Base-by-base conservation (phyloP, 2,113 vertebrate species). In the Spermophilus dauricus region DNA sequence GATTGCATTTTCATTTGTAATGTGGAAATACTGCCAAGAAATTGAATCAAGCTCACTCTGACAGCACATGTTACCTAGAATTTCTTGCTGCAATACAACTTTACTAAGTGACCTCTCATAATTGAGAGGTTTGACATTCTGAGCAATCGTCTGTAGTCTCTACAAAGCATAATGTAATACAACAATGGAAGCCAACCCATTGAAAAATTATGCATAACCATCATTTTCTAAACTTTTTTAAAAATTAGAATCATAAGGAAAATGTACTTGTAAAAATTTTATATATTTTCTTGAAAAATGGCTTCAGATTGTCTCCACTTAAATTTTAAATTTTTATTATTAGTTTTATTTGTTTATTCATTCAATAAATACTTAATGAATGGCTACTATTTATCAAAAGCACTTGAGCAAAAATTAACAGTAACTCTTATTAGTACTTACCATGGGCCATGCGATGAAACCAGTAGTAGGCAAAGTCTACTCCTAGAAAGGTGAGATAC, bases 401-500 rank as follows among this genome's bases (percentile, higher is more conserved):
- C 7, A 70, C 22, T 89, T 95, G n/a, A 91, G 87, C 34, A 89
- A 45, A 95, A 95, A 95, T 73, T 75, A 78, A 56, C 56, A 73
- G 45, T 96, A 58, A 69, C 81, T 7, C 16, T 93, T 0, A 0
- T 86, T 73, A 88, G 17, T 32, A 97, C 98, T 98, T 99, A 99
- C 99, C 99, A 65, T 99, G 99, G 91, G 99, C 98, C 45, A 99
- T 98, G 81, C 99, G 99, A 98, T 99, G 99, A 93, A 99, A 98
- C 99, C 99, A 99, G 97, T 99, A 99, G 97, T 99, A 99, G 86
- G 98, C 98, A 42, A 99, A 99, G 97, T 99, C 99, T 93, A 99
- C 99, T 61, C 99, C 99, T 86, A 99, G 85, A 82, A 99, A 99
- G 0, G 99, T 98, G 96, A 99, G 96, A 99, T 99, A 99, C 99